Base-by-base conservation (phyloP, 2,888 invertebrate species). In the Sarcophaga variegata region DNA sequence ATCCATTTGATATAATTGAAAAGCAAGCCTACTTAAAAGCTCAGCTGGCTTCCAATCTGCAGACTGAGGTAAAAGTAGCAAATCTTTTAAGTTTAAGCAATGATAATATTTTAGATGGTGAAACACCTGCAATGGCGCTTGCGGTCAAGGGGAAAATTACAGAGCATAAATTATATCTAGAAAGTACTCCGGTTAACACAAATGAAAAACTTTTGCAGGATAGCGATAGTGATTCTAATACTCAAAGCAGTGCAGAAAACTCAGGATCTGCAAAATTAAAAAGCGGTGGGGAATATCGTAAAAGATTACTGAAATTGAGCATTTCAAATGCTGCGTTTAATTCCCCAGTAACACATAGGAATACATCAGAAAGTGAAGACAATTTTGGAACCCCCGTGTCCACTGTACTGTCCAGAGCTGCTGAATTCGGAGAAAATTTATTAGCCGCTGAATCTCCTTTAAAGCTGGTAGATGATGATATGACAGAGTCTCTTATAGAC, bases 181-280 rank as follows among this genome's bases (percentile, higher is more conserved):
- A 88, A 77, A 88, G 87, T 69, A 87, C 89, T 2, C 88, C 89
- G 3, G n/a, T 86, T 37, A 49, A 83, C 22, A 71, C 87, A 17
- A 71, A 74, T 2, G 77, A 77, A 20, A 87, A 84, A 75, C 80
- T 54, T 1, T 49, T 49, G 17, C 25, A 82, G n/a, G 88, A 85
- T 60, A 87, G 83, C 17, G 81, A 0, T 72, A 86, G 60, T 88
- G 86, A 78, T 37, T 78, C 74, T 0, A 83, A 81, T 12, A 75
- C 84, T 2, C 88, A 84, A 1, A 89, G 88, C 25, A 89, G 89
- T 8, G 81, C 88, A 62, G 97, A 93, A 87, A 95, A 94, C 0
- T 47, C 83, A 3, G 97, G 97, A 97, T 97, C 87, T 97, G 93
- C 81, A 95, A 94, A 62, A 96, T 78, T 89, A 0, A 88, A 88